Base-by-base conservation (phyloP, 2,113 vertebrate genomes). In the Micronisus gabar region DNA sequence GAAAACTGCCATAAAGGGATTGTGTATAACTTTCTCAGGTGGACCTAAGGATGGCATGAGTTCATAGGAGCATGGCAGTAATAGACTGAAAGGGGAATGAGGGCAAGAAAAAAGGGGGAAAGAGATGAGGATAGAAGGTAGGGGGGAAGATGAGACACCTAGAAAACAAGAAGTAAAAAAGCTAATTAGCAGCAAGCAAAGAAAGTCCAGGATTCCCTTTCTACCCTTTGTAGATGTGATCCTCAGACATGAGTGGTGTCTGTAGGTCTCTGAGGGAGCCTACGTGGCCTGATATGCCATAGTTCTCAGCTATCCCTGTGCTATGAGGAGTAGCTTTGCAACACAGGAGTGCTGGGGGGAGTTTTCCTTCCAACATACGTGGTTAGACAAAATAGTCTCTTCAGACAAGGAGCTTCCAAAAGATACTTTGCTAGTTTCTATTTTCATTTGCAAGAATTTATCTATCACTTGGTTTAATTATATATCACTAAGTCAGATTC, bases 401-500 rank as follows among this genome's bases (percentile, higher is more conserved):
- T 92, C 65, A 45, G 68, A 72, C 68, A 53, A 71, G 40, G 38
- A 90, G 38, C 52, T 87, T 93, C 80, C 78, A 41, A 83, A 93
- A 89, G 47, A 56, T 36, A 12, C 12, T 71, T 83, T 27, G 8
- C 53, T 89, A 26, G 43, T 82, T 91, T 34, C 36, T n/a, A 18
- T 63, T 94, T 90, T 75, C 61, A 85, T 88, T 79, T 93, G 89
- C 86, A 87, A 82, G 43, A 68, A 15, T 89, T 86, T 89, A 61
- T 95, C 67, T 90, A 43, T 81, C 29, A 29, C 53, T 81, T 91
- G 29, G 40, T 86, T 87, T 95, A 73, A 34, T 79, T 92, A 19
- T 17, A 2, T 29, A 56, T 61, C 41, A 72, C 43, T 30, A 62
- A 89, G 66, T 61, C n/a, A 65, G 43, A 66, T 82, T 21, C 43